Conservation (phyloP, 2,888 invertebrate genomes). For the Resseliella maxima region DNA sequence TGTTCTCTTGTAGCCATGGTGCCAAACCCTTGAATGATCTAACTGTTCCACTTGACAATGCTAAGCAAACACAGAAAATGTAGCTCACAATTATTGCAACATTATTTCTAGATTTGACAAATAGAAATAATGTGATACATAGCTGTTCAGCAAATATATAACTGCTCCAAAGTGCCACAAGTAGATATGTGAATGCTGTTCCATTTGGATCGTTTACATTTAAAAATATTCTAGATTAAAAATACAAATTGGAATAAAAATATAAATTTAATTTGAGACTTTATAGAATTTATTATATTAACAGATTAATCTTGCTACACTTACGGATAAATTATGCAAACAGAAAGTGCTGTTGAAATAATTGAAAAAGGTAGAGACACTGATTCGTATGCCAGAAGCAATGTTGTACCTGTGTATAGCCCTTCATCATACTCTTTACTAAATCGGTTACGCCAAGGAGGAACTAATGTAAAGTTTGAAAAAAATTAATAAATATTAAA, state of each 20-base stretch:
- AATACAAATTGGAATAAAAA: slow-evolving; percentile 57
- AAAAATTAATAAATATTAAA: background rate
- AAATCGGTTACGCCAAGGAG: slow-evolving; percentile 88
- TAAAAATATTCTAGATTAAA: slow-evolving; percentile 63
- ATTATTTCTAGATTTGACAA: slow-evolving; percentile 81
- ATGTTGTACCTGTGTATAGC: slow-evolving; percentile 85
- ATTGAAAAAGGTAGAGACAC: slow-evolving; percentile 86
- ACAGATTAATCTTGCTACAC: too few species aligned
- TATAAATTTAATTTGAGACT: slow-evolving; percentile 63
- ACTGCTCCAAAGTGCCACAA: slow-evolving; percentile 83
- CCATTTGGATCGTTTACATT: slow-evolving; percentile 65
- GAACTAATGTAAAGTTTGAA: slow-evolving; percentile 72
- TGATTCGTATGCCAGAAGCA: slow-evolving; percentile 83
- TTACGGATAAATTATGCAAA: slow-evolving; percentile 80
- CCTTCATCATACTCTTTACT: slow-evolving; percentile 93
- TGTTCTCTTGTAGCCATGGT: slow-evolving; percentile 84
- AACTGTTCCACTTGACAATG: slow-evolving; percentile 81
- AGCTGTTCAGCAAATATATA: slow-evolving; percentile 88
- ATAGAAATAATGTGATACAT: slow-evolving; percentile 82
- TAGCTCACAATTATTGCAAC: slow-evolving; percentile 85
- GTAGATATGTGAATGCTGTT: slow-evolving; percentile 73
- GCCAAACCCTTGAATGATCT: slow-evolving; percentile 83
- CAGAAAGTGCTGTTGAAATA: slow-evolving; percentile 77
- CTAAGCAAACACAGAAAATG: slow-evolving; percentile 77
- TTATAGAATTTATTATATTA: too few species aligned